Percentiles rank a stretch among this genome's conserved stretches.
Conservation (phyloP, 2,888 invertebrate species). For the Patella pellucida region DNA sequence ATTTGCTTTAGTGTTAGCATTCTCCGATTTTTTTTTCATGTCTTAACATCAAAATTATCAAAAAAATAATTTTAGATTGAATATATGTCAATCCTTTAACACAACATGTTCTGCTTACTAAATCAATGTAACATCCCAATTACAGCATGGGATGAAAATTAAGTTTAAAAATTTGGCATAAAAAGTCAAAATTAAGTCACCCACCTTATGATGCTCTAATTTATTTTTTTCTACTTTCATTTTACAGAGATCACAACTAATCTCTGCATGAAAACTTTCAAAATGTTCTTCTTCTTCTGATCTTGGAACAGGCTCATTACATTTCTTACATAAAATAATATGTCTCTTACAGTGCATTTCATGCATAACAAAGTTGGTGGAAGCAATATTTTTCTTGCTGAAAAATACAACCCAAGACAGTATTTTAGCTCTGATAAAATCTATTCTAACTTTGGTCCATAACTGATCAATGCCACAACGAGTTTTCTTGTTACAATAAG, state of each 20-base stretch:
- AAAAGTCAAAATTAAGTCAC: conserved; percentile 6
- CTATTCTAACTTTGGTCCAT: too few species aligned
- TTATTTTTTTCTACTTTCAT: conserved; percentile 64
- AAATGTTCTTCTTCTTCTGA: conserved; percentile 76
- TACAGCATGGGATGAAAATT: too few species aligned
- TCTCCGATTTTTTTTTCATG: too few species aligned
- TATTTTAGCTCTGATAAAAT: too few species aligned
- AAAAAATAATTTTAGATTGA: too few species aligned
- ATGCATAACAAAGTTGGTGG: conserved; percentile 80
- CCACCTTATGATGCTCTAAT: conserved; percentile 69
- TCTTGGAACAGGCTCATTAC: conserved; percentile 79
- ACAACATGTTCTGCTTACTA: too few species aligned
- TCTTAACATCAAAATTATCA: too few species aligned
- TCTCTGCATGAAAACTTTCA: conserved; percentile 72
- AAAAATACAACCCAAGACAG: conserved; percentile 30
- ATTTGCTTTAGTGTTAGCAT: too few species aligned
- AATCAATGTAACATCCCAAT: too few species aligned
- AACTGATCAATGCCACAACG: too few species aligned
- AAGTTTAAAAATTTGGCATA: not conserved
- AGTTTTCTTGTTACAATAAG: too few species aligned
- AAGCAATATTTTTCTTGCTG: conserved; percentile 81
- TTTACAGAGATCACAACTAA: conserved; percentile 72
- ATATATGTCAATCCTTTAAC: too few species aligned
- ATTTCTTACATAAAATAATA: conserved; percentile 78
- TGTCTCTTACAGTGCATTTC: conserved; percentile 80